Evolutionary conservation across 2,113 vertebrate genomes (phyloP).

Genomic region (Callipepla californica): DNA sequence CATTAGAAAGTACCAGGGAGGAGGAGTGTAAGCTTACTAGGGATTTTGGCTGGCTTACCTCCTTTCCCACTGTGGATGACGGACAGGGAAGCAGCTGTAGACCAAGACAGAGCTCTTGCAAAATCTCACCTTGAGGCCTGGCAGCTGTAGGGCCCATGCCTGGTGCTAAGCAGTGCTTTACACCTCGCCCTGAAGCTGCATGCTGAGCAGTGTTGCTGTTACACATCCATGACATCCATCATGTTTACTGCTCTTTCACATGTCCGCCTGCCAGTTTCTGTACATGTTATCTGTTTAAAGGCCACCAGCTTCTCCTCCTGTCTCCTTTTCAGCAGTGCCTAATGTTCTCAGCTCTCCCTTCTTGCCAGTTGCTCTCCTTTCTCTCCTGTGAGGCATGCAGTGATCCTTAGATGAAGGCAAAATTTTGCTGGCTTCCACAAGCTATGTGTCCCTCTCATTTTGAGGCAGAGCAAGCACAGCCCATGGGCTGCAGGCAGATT

Average conservation of each 20-base stretch:
- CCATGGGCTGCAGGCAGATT: not conserved
- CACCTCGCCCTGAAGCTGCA: not conserved
- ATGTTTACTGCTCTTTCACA: not conserved
- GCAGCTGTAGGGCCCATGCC: not conserved
- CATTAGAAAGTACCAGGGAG: not conserved
- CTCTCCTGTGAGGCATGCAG: not conserved
- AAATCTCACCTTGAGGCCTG: not conserved
- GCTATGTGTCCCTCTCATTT: not conserved
- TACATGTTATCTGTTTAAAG: not conserved
- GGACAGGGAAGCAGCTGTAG: not conserved
- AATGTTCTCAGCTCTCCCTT: not conserved
- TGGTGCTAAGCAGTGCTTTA: not conserved
- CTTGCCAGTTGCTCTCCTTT: not conserved
- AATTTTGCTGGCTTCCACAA: not conserved
- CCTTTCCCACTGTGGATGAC: not conserved
- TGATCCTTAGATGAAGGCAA: not conserved
- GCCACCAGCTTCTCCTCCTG: not conserved
- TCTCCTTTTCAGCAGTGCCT: not conserved
- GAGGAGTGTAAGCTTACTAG: not conserved
- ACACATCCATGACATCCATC: not conserved
- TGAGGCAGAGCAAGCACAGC: not conserved
- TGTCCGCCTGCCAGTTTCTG: not conserved
- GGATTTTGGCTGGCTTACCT: not conserved
- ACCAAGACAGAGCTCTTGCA: not conserved
- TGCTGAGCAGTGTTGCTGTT: not conserved